These are phyloP conservation scores for Spodoptera littoralis DNA, from an alignment of 2,888 invertebrate genomes.

Conservation along the genomic window DNA sequence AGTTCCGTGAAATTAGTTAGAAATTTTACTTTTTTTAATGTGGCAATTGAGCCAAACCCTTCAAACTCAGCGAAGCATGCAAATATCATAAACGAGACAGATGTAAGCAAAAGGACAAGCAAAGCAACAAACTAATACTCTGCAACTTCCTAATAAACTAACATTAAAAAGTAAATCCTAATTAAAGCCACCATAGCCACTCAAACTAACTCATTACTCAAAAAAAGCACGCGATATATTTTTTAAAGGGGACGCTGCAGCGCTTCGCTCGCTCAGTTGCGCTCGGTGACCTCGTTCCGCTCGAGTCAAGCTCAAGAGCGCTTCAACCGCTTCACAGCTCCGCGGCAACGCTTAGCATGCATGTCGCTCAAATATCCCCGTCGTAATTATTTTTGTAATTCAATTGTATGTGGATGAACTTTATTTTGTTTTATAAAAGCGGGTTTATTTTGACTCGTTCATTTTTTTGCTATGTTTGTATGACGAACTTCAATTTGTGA, in stretches of 20 bases:
- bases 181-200: slow-evolving; percentile 49
- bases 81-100: too few relatives aligned
- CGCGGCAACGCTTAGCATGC: slow-evolving; percentile 55
- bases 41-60: too few relatives aligned
- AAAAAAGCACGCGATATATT: slow-evolving; percentile 44
- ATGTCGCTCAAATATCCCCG: slow-evolving; percentile 52
- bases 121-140: too few relatives aligned
- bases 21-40: too few relatives aligned
- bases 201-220: slow-evolving; percentile 52
- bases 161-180: slow-evolving; percentile 20
- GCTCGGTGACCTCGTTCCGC: slow-evolving; percentile 61
- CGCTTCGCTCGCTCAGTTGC: slow-evolving; percentile 53
- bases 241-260: slow-evolving; percentile 34
- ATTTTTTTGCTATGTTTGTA: neutral
- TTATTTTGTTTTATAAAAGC: slow-evolving; percentile 16
- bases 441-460: neutral
- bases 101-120: too few relatives aligned
- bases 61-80: too few relatives aligned
- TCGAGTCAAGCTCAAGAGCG: slow-evolving; percentile 52
- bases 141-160: neutral
- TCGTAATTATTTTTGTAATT: slow-evolving; percentile 55
- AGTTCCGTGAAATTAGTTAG: too few relatives aligned
- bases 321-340: slow-evolving; percentile 53
- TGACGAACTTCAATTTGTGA: neutral
- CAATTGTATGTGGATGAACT: slow-evolving; percentile 36